Conservation (phyloP, 2,113 vertebrate species). For the Tupaia chinensis region DNA sequence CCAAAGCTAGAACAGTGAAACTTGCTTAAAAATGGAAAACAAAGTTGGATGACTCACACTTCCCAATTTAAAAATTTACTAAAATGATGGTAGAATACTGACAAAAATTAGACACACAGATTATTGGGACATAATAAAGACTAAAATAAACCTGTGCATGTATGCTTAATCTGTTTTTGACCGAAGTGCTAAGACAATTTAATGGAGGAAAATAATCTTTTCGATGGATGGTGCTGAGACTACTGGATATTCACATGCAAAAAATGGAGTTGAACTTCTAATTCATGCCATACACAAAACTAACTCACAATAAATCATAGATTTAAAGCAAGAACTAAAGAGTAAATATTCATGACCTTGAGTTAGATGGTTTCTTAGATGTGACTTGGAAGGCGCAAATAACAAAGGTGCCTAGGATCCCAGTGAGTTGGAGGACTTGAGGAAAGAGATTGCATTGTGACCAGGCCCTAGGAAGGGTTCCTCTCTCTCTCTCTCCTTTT, state of each 20-base stretch:
- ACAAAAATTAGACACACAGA: neutral
- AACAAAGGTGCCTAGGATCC: neutral
- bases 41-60: neutral
- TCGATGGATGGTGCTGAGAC: neutral
- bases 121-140: neutral
- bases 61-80: neutral
- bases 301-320: neutral
- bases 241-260: neutral
- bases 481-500: too few relatives aligned
- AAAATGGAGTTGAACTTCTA: neutral
- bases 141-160: neutral
- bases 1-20: neutral
- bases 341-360: neutral
- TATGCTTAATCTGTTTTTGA: neutral
- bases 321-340: neutral
- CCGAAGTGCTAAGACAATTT: neutral
- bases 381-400: neutral
- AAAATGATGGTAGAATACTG: neutral
- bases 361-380: neutral
- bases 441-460: too few relatives aligned
- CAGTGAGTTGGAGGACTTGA: too few relatives aligned
- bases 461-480: too few relatives aligned
- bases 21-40: neutral
- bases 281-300: neutral
- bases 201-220: neutral